Evolutionary conservation across 2,797 vertebrate genomes (phyloP).

Genomic region (Antrozous pallidus): DNA sequence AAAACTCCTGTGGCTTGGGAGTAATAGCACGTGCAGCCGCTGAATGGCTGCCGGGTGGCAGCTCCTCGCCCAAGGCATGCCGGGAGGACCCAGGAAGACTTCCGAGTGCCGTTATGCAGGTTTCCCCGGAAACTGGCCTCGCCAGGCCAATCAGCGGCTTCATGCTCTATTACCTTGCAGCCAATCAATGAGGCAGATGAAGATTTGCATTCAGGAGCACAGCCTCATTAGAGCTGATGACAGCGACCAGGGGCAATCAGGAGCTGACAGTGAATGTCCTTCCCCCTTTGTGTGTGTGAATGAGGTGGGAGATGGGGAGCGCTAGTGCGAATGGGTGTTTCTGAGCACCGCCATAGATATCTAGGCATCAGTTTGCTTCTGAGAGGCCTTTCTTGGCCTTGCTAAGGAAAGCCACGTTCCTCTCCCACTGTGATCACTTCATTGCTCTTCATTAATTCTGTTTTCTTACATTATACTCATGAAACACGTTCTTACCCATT

Average conservation of each 20-base stretch:
- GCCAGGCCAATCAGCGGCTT: fast-evolving
- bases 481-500: background rate
- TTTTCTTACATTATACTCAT: background rate
- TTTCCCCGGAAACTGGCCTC: fast-evolving
- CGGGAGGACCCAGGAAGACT: fast-evolving
- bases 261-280: background rate
- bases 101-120: fast-evolving
- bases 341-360: fast-evolving
- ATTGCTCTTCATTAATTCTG: background rate
- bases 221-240: background rate
- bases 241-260: background rate
- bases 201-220: fast-evolving
- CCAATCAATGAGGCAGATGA: background rate
- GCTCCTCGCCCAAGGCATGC: fast-evolving
- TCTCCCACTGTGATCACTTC: fast-evolving
- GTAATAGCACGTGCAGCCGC: fast-evolving
- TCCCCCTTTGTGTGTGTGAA: background rate
- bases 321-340: background rate
- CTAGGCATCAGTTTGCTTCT: fast-evolving
- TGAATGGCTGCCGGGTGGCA: background rate
- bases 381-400: fast-evolving
- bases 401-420: background rate
- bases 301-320: background rate
- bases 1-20: no score
- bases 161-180: background rate